phyloP scores from a whole-genome alignment of 2,113 vertebrate species.

The Dolichotis patagonum region DNA sequence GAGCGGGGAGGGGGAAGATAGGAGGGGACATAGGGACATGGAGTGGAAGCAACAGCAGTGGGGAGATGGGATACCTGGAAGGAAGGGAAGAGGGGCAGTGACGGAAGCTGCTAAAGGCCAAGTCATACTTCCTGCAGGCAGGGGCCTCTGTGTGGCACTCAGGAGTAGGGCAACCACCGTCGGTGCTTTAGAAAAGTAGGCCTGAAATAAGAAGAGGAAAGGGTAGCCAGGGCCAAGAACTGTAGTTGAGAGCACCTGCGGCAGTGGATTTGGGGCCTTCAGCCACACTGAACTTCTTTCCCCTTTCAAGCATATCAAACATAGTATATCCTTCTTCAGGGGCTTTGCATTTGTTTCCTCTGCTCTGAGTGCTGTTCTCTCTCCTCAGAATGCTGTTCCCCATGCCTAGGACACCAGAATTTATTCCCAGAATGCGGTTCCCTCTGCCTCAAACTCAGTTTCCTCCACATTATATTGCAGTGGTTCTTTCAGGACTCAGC shows the following conservation, averaged over 20 bases:
- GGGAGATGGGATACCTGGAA: background rate
- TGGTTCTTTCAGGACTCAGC: background rate
- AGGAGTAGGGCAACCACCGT: background rate
- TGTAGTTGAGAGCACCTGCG: background rate
- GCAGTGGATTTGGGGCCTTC: background rate
- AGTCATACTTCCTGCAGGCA: background rate
- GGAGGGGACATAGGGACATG: background rate
- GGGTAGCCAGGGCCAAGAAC: accelerated
- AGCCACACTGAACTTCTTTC: background rate
- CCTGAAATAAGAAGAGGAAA: background rate
- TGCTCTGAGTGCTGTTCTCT: background rate
- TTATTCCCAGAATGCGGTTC: background rate
- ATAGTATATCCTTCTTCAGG: background rate
- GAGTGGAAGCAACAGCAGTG: background rate
- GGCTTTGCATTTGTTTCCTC: background rate
- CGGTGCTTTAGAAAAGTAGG: background rate
- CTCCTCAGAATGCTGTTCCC: background rate
- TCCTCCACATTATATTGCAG: background rate
- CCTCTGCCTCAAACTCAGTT: background rate
- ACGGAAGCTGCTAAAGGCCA: background rate
- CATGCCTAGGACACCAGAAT: background rate
- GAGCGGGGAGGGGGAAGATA: background rate
- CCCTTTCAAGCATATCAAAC: background rate
- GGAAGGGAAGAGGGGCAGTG: background rate
- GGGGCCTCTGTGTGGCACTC: background rate